A percentile compares a stretch with the other conserved stretches of the same genome.
phyloP scores from a whole-genome alignment of 2,888 invertebrate species.

The Eurytoma adleriae region DNA sequence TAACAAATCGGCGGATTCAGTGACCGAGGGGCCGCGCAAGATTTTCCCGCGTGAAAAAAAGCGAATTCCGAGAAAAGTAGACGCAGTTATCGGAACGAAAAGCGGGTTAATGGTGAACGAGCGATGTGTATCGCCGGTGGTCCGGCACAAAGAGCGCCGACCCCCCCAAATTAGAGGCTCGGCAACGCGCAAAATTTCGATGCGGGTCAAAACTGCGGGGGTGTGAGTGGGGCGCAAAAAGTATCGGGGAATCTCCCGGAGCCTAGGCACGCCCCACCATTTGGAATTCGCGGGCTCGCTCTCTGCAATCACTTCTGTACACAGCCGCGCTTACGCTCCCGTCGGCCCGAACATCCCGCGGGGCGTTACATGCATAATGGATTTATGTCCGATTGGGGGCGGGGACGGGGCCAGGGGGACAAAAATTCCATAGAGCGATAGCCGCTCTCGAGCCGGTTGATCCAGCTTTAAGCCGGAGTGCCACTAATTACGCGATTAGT shows the following conservation, averaged over 20 bases:
- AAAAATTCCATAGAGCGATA: neutral
- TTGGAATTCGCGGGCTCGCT: too few species aligned
- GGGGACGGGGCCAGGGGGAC: neutral
- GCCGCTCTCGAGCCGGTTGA: constrained; percentile 31
- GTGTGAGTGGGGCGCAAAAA: too few species aligned
- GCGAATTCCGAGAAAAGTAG: constrained; percentile 1
- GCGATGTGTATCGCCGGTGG: neutral
- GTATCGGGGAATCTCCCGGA: too few species aligned
- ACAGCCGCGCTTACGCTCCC: neutral
- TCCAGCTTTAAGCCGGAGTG: constrained; percentile 5
- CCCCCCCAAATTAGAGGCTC: neutral
- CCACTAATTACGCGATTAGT: constrained; percentile 56
- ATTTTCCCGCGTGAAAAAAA: neutral
- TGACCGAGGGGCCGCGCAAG: neutral
- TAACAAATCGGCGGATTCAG: too few species aligned
- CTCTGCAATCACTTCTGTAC: neutral
- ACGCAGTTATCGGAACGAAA: constrained; percentile 10
- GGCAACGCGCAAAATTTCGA: neutral
- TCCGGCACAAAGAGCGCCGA: neutral
- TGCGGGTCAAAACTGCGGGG: neutral
- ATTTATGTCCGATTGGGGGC: neutral
- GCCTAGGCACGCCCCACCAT: too few species aligned
- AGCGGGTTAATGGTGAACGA: constrained; percentile 30
- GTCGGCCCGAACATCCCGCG: neutral
- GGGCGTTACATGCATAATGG: constrained; percentile 10